These are phyloP conservation scores for Brachyhypopomus occidentalis DNA, from an alignment of 2,113 vertebrate species.

Conservation along the genomic window DNA sequence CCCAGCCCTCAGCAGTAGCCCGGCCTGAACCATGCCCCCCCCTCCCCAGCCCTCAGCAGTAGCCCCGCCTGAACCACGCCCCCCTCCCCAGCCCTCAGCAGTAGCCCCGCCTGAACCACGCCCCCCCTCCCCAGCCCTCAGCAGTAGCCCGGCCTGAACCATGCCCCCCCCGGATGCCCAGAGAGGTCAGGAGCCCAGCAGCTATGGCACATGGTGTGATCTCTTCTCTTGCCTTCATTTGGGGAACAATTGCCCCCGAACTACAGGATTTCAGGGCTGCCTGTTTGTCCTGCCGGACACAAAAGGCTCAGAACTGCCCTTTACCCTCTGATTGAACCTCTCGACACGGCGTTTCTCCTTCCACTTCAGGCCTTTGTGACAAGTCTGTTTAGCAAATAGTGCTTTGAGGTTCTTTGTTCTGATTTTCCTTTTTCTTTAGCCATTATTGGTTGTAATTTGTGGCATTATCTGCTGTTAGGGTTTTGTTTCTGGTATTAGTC, in stretches of 20 bases:
- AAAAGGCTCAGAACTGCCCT: constrained; percentile 11
- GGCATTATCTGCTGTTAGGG: not conserved
- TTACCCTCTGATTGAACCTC: constrained; percentile 6
- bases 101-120: no score
- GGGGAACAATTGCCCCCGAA: constrained; percentile 22
- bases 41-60: constrained; percentile 37
- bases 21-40: constrained; percentile 8
- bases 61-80: constrained; percentile 12
- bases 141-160: no score
- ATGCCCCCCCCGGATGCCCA: not conserved
- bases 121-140: no score
- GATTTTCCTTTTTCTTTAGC: not conserved
- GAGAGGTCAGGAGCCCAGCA: constrained; percentile 24
- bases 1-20: constrained; percentile 3
- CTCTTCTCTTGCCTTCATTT: constrained; percentile 7
- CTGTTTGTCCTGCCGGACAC: constrained; percentile 27
- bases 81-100: constrained; percentile 36
- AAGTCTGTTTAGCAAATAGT: not conserved
- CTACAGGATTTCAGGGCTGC: constrained; percentile 40
- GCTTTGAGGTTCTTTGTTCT: not conserved
- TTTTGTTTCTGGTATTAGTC: not conserved
- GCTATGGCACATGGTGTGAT: constrained; percentile 23
- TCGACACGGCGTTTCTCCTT: not conserved
- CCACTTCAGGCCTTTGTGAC: not conserved
- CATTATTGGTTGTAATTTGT: not conserved